phyloP scores from a whole-genome alignment of 2,888 invertebrate species.

The Camptogramma bilineatum region DNA sequence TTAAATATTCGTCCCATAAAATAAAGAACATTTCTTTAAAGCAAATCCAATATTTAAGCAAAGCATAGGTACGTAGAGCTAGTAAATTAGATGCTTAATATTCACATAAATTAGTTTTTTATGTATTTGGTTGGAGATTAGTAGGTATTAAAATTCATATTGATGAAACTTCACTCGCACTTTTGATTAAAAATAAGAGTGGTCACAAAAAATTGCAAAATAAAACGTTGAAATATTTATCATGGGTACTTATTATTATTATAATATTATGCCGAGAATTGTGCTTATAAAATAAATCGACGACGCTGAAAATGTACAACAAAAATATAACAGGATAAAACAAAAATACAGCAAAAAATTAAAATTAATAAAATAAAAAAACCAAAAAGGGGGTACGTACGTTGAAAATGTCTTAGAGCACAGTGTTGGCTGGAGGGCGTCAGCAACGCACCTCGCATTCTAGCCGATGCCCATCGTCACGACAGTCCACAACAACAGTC shows the following conservation, averaged over 20 bases:
- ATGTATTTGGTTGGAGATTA: slow-evolving; percentile 13
- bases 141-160: not conserved
- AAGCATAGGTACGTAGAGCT: slow-evolving; percentile 9
- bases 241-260: not conserved
- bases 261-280: not conserved
- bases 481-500: slow-evolving; percentile 78
- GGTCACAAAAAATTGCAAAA: not conserved
- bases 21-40: slow-evolving; percentile 18
- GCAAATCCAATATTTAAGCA: slow-evolving; percentile 27
- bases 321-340: slow-evolving; percentile 45
- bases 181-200: not conserved
- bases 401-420: slow-evolving; percentile 81
- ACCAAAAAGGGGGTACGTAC: slow-evolving; percentile 79
- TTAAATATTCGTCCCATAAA: not conserved
- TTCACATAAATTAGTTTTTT: slow-evolving; percentile 33
- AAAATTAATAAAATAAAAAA: slow-evolving; percentile 60
- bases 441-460: slow-evolving; percentile 85
- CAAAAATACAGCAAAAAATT: slow-evolving; percentile 47
- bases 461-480: slow-evolving; percentile 84
- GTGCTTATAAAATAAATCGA: not conserved
- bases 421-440: slow-evolving; percentile 82
- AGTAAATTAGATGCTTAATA: slow-evolving; percentile 23
- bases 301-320: slow-evolving; percentile 44
- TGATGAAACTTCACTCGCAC: slow-evolving; percentile 3
- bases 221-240: not conserved